Base-by-base conservation (phyloP, 2,888 invertebrate genomes). In the Hermodice carunculata region DNA sequence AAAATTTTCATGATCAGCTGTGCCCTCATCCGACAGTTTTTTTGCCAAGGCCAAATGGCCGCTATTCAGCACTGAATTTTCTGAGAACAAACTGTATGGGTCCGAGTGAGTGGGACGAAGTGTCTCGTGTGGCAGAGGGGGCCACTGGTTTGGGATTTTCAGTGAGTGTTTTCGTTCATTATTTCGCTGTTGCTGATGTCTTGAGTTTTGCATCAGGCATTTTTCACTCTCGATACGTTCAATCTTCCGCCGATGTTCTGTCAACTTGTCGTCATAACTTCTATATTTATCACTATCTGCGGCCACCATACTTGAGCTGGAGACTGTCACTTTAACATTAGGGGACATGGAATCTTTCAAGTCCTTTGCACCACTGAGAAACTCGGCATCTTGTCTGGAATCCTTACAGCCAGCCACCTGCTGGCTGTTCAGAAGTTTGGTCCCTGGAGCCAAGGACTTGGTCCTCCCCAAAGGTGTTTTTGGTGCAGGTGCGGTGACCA, bases 11-110 rank as follows among this genome's bases (percentile, higher is more conserved):
- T 11, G 8, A n/a, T n/a, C n/a, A n/a, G n/a, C 4, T 2, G 26
- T 93, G 0, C 88, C 88, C 61, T 85, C 86, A 66, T 85, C 87
- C 3, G 87, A 86, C 6, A 86, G 72, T 31, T 86, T 83, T 65
- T 86, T 84, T n/a, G 85, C 84, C 26, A 86, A 71, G n/a, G 85
- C 73, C n/a, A 87, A 69, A 73, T 86, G 83, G 67, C 85, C 87
- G 78, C 82, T 81, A n/a, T n/a, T n/a, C n/a, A n/a, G n/a, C n/a
- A n/a, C n/a, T n/a, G n/a, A n/a, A n/a, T n/a, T n/a, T n/a, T n/a
- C n/a, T n/a, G n/a, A n/a, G n/a, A n/a, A n/a, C n/a, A n/a, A n/a
- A 11, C 40, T 26, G n/a, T 24, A 22, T 4, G 67, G 67, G 32
- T 70, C 70, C 0, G 70, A 68, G n/a, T 54, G 57, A 3, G 64